A percentile compares a stretch with the other conserved stretches of the same genome.
Evolutionary conservation across 2,113 vertebrate species (phyloP).

Genomic region (Chroicocephalus ridibundus): DNA sequence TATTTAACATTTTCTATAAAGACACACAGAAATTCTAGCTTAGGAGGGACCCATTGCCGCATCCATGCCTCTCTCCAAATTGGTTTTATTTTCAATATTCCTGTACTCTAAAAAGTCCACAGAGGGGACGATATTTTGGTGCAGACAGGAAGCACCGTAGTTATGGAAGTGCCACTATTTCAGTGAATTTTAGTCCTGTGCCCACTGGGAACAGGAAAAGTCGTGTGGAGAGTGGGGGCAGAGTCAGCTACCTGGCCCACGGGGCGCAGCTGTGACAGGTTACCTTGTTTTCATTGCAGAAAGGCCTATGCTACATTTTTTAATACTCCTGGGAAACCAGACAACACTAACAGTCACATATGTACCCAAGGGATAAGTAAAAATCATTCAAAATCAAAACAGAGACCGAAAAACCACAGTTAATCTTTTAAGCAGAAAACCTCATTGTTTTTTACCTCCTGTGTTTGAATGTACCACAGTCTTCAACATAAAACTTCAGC

Average conservation of each 20-base stretch:
- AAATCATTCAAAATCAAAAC: constrained; percentile 3
- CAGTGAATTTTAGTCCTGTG: neutral
- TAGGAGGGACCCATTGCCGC: neutral
- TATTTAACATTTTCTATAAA: neutral
- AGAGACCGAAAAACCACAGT: neutral
- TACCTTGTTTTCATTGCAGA: neutral
- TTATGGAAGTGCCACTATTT: neutral
- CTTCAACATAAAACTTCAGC: neutral
- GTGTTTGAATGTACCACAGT: neutral
- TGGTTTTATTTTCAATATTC: neutral
- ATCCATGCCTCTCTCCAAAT: neutral
- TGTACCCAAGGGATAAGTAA: neutral
- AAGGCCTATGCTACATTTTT: neutral
- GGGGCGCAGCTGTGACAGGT: neutral
- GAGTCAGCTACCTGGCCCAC: neutral
- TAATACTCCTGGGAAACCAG: neutral
- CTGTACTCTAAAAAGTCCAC: neutral
- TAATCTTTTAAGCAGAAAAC: neutral
- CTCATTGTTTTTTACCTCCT: neutral
- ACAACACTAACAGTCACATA: neutral
- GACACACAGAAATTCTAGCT: neutral
- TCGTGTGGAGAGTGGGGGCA: neutral
- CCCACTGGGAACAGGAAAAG: neutral
- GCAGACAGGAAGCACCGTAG: neutral
- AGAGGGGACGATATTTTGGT: neutral